Evolutionary conservation across 2,888 invertebrate genomes (phyloP), one percentile per base, ranked within the genome.

Genomic region (Lasioglossum marginatum): DNA sequence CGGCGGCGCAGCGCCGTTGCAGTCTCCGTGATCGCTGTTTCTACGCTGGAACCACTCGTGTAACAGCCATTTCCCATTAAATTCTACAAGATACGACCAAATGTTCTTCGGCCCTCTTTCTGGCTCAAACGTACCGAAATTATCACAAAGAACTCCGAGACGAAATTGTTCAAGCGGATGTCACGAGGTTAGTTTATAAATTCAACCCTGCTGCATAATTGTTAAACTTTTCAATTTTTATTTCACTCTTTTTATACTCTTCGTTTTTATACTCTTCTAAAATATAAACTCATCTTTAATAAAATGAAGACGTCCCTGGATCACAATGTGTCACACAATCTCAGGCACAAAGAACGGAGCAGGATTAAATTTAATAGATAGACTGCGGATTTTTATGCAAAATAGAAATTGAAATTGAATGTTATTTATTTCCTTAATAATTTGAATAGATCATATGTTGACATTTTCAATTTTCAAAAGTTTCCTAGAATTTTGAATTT

Each of bases 41-140:
- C 77, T 14, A 31, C 19, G 40, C 37, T 73, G 40, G 75, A 81
- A 81, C 60, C 75, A 72, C 63, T 60, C 52, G 52, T 45, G 14
- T 12, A 14, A 73, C 34, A 31, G 19, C 68, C 27, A 34, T 68
- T 78, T 52, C 31, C 6, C n/a, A 75, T 75, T 63, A 63, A 77
- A 82, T 77, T 77, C 16, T 43, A 75, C n/a, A 60, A 66, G 71
- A 76, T 60, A 70, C 70, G 4, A 1, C n/a, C 12, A 40, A 70
- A 40, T 5, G 37, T 37, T 37, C 34, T 12, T 12, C 34, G 66
- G 10, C 10, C 37, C 10, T 68, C 37, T 23, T 68, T 37, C 12
- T 37, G 3, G 3, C 10, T 12, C 4, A 23, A 37, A 68, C 23
- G 23, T 37, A 34, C 68, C 68, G 37, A 23, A 68, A 68, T 68